Conservation (phyloP, 2,113 vertebrate species). For the Ophthalmotilapia sp. region DNA sequence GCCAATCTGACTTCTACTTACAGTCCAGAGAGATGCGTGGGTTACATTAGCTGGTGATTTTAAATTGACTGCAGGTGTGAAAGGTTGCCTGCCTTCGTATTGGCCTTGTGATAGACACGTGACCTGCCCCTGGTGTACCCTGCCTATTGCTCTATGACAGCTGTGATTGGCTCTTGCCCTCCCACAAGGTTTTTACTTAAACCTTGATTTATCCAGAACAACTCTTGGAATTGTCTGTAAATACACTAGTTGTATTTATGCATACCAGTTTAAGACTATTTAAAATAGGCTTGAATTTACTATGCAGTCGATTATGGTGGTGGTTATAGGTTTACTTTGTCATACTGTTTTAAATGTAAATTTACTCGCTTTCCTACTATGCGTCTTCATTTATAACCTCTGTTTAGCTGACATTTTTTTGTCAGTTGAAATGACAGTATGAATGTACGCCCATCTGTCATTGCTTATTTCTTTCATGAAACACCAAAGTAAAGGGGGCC, state of each 20-base stretch:
- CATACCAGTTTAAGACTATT: background rate
- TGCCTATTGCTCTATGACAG: background rate
- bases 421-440: background rate
- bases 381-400: accelerated
- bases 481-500: background rate
- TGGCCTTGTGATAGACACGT: background rate
- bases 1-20: background rate
- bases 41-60: background rate
- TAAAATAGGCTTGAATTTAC: background rate
- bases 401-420: background rate
- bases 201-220: background rate
- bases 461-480: background rate
- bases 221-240: background rate
- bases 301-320: background rate
- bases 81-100: accelerated
- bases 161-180: background rate
- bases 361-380: background rate
- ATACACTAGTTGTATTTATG: background rate
- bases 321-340: background rate
- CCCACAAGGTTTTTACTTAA: background rate
- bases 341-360: background rate
- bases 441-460: background rate
- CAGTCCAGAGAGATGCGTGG: background rate
- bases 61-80: background rate
- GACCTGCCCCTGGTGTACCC: background rate